Evolutionary conservation across 2,888 invertebrate genomes (phyloP).

Genomic region (Conus canariensis): DNA sequence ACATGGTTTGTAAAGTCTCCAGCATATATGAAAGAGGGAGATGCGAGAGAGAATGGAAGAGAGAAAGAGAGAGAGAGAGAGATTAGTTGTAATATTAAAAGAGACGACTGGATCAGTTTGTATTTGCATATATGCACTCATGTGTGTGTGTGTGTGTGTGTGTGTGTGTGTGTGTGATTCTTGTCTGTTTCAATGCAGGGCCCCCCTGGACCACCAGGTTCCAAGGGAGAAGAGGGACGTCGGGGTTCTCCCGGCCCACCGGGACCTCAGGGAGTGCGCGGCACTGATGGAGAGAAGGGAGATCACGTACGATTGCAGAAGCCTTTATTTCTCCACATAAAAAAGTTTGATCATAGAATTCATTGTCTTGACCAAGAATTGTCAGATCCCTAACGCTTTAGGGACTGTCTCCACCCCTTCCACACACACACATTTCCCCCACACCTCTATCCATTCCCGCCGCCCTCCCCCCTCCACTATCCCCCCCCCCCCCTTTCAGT

Average conservation of each 20-base stretch:
- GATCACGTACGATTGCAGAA: constrained; percentile 60
- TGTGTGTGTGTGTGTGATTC: constrained; percentile 5
- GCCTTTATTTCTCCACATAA: background rate
- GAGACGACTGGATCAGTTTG: no score
- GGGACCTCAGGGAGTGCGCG: constrained; percentile 68
- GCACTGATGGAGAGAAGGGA: constrained; percentile 71
- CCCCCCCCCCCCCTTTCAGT: background rate
- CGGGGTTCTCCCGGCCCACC: constrained; percentile 68
- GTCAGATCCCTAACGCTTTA: no score
- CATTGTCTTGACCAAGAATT: no score
- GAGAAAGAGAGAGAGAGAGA: no score
- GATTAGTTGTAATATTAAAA: no score
- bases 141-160: background rate
- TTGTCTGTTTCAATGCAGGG: constrained; percentile 55
- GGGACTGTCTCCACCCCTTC: no score
- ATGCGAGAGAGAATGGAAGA: no score
- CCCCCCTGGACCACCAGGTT: constrained; percentile 63
- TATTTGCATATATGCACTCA: background rate
- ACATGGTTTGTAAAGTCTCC: no score
- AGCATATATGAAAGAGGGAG: no score
- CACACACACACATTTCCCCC: no score
- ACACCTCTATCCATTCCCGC: background rate
- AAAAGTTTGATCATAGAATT: no score
- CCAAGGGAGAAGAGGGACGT: constrained; percentile 69
- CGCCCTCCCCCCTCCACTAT: background rate